Conservation (phyloP, 2,113 vertebrate genomes). For the Bagarius yarrelli region DNA sequence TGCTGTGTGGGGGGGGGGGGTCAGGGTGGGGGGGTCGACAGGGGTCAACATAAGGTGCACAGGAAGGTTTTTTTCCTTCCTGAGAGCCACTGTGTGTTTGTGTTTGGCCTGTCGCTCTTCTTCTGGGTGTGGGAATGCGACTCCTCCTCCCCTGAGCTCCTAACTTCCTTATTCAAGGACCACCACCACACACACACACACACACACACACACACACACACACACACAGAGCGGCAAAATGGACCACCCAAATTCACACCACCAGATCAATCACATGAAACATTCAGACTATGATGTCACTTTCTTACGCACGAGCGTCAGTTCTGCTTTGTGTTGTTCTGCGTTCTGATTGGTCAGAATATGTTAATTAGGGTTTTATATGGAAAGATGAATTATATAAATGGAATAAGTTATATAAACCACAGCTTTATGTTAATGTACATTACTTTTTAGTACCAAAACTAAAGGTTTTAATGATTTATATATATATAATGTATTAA, state of each 20-base stretch:
- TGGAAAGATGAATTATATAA: too few relatives aligned
- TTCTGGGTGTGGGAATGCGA: slow-evolving; percentile 31
- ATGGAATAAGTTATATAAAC: too few relatives aligned
- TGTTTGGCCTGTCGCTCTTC: slow-evolving; percentile 42
- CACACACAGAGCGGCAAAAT: neutral
- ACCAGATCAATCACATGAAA: neutral
- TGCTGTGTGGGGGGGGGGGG: neutral
- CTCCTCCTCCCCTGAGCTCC: slow-evolving; percentile 33
- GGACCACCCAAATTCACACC: neutral
- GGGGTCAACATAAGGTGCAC: slow-evolving; percentile 28
- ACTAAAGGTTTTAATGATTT: too few relatives aligned
- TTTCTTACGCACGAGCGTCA: too few relatives aligned
- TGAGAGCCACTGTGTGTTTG: slow-evolving; percentile 48
- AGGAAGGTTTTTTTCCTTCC: slow-evolving; percentile 38
- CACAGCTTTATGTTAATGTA: neutral
- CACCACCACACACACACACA: slow-evolving; percentile 23
- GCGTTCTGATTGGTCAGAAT: neutral
- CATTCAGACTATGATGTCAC: neutral
- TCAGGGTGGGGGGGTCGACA: slow-evolving; percentile 19
- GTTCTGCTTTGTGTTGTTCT: neutral
- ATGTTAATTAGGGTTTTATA: neutral
- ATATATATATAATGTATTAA: too few relatives aligned
- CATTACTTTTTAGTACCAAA: too few relatives aligned
- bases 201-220: slow-evolving; percentile 12
- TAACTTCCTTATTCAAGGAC: slow-evolving; percentile 28